phyloP scores from a whole-genome alignment of 1,140 invertebrate genomes.

The Plutomurus gul region DNA sequence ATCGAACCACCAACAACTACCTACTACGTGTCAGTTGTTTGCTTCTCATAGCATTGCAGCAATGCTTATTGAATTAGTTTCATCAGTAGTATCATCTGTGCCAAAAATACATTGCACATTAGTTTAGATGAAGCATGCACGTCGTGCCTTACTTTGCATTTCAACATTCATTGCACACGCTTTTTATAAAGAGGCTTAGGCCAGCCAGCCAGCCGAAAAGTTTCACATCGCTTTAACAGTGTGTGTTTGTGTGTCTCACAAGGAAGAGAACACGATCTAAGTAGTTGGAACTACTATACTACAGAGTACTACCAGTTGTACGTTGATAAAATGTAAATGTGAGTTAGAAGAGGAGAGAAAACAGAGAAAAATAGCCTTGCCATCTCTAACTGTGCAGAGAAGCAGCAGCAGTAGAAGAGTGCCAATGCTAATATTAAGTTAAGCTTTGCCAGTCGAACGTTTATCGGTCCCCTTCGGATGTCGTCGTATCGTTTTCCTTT shows the following conservation, averaged over 20 bases:
- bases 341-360: background rate
- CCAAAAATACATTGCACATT: no score
- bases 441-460: background rate
- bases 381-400: background rate
- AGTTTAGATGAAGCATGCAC: background rate
- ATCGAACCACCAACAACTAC: no score
- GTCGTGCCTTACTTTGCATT: background rate
- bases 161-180: background rate
- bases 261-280: no score
- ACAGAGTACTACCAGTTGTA: no score
- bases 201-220: background rate
- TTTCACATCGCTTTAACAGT: no score
- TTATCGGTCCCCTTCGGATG: background rate
- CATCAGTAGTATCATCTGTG: no score
- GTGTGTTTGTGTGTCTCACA: no score
- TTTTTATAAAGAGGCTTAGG: background rate
- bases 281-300: no score
- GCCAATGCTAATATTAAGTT: conserved; percentile 19
- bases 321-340: background rate
- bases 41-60: no score
- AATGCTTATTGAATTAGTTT: no score
- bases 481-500: conserved; percentile 1
- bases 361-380: background rate
- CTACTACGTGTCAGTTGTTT: no score
- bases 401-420: no score